Evolutionary conservation across 2,113 vertebrate species (phyloP).

Genomic region (Dasyornis broadbenti): DNA sequence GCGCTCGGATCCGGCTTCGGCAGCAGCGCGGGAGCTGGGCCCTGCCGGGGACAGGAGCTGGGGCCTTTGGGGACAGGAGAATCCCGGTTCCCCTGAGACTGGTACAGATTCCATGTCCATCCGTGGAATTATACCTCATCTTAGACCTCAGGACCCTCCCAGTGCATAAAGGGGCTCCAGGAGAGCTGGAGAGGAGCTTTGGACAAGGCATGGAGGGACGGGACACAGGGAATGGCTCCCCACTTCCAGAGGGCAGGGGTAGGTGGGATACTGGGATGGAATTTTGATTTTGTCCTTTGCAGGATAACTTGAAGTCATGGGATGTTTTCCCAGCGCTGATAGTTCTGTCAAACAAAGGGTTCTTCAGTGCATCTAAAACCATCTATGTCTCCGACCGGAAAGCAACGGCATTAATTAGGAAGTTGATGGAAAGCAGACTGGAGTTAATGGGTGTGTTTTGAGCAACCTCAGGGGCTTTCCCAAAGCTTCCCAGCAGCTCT

Average conservation of each 20-base stretch:
- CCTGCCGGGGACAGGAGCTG: not conserved
- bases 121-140: not conserved
- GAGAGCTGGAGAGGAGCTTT: not conserved
- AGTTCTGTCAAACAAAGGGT: not conserved
- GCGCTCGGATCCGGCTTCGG: accelerated
- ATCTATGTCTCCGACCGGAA: not conserved
- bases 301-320: not conserved
- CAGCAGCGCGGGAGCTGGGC: not conserved
- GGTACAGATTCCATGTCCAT: accelerated
- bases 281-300: not conserved
- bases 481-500: too few relatives aligned
- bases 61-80: not conserved
- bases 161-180: not conserved
- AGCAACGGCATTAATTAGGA: not conserved
- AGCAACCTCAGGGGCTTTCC: not conserved
- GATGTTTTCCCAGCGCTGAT: not conserved
- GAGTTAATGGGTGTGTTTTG: not conserved
- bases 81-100: accelerated
- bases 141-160: not conserved
- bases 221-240: not conserved
- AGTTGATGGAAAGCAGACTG: not conserved
- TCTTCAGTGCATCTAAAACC: not conserved
- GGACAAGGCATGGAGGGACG: not conserved
- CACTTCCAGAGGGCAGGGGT: not conserved
- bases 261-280: not conserved